Percentiles rank a stretch among this genome's conserved stretches.
Evolutionary conservation across 2,113 vertebrate species (phyloP).

Genomic region (Myanophis thanlyinensis): DNA sequence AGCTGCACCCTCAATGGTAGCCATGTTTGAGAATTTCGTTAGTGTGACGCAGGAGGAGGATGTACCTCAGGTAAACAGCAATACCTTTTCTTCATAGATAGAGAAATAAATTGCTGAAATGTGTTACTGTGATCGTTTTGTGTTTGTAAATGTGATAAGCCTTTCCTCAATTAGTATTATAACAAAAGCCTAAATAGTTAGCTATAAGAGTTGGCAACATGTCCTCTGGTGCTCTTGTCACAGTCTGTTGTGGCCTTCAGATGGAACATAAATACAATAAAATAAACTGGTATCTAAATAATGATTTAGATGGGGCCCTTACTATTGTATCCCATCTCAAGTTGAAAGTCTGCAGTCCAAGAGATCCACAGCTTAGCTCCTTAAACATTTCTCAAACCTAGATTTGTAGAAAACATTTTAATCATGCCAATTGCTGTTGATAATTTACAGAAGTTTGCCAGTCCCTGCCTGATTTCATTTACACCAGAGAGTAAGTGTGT

Average conservation of each 20-base stretch:
- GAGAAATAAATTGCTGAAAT: background rate
- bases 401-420: background rate
- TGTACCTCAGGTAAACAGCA: slow-evolving; percentile 85
- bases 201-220: background rate
- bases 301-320: background rate
- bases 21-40: slow-evolving; percentile 98
- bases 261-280: background rate
- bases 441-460: background rate
- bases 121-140: background rate
- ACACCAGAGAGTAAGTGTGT: background rate
- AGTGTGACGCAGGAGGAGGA: slow-evolving; percentile 96
- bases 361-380: background rate
- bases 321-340: background rate
- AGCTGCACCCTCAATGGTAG: slow-evolving; percentile 96
- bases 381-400: background rate
- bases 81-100: background rate
- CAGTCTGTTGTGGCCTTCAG: background rate
- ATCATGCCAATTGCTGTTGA: background rate
- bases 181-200: background rate
- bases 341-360: background rate
- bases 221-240: background rate
- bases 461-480: background rate
- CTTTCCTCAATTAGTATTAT: background rate
- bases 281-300: background rate
- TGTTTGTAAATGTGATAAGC: background rate